phyloP scores from a whole-genome alignment of 37 sponge, comb jelly and placozoan species.

The Bolinopsis microptera region DNA sequence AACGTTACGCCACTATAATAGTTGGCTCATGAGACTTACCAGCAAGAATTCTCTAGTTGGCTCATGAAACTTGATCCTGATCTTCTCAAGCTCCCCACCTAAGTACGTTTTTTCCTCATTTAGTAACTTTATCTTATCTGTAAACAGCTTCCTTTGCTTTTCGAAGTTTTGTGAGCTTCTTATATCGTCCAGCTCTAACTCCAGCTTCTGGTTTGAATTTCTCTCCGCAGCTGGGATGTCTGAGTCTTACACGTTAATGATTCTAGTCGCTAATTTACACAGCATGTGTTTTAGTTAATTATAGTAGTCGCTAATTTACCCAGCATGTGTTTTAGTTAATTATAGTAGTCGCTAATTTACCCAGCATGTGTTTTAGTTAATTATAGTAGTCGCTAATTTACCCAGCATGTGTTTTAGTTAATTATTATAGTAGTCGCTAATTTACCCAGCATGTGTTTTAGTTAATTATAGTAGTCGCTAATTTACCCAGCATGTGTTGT shows the following conservation, averaged over 20 bases:
- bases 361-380: conserved; percentile 77
- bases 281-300: conserved; percentile 79
- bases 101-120: conserved; percentile 20
- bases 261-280: not conserved
- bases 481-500: conserved; percentile 70
- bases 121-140: conserved; percentile 25
- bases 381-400: too few species aligned
- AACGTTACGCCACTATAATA: too few species aligned
- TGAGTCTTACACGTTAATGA: not conserved
- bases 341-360: too few species aligned
- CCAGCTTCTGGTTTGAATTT: conserved; percentile 47
- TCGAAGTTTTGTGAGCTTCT: not conserved
- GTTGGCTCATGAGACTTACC: too few species aligned
- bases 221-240: not conserved
- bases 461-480: too few species aligned
- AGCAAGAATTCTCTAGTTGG: not conserved
- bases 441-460: conserved; percentile 72
- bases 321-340: conserved; percentile 77
- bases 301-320: not conserved
- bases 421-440: too few species aligned
- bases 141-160: not conserved
- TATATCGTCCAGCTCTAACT: not conserved
- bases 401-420: conserved; percentile 76
- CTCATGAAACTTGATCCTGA: not conserved
- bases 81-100: not conserved